phyloP scores from a whole-genome alignment of 2,113 vertebrate genomes.

The Struthio camelus region DNA sequence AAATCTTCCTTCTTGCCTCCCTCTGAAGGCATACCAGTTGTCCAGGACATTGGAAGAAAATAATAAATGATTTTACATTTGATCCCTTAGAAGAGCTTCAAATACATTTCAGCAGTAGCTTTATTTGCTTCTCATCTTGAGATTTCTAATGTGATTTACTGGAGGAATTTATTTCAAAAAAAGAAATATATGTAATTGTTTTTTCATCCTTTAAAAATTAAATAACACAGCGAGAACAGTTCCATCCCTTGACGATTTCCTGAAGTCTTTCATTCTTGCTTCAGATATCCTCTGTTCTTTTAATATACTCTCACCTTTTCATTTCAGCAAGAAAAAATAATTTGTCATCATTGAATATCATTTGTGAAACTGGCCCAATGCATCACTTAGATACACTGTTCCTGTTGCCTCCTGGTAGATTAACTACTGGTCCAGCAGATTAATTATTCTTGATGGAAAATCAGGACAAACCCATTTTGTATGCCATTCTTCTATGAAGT shows the following conservation, averaged over 20 bases:
- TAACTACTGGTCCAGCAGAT: background rate
- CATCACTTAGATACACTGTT: background rate
- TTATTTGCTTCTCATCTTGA: background rate
- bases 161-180: background rate
- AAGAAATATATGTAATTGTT: background rate
- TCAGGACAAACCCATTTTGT: conserved; percentile 1
- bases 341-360: background rate
- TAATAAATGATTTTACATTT: background rate
- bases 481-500: background rate
- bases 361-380: background rate
- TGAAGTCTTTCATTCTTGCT: background rate
- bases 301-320: background rate
- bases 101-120: background rate
- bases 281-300: background rate
- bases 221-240: background rate
- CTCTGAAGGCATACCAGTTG: accelerated
- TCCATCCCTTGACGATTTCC: background rate
- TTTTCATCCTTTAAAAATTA: background rate
- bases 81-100: background rate
- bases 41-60: background rate
- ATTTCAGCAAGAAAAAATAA: background rate
- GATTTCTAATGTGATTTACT: background rate
- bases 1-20: background rate
- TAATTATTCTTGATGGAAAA: conserved; percentile 5
- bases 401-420: background rate